Percentiles rank a stretch among this genome's conserved stretches.
Conservation (phyloP, 2,797 vertebrate genomes). For the Scomberomorus guttatus region DNA sequence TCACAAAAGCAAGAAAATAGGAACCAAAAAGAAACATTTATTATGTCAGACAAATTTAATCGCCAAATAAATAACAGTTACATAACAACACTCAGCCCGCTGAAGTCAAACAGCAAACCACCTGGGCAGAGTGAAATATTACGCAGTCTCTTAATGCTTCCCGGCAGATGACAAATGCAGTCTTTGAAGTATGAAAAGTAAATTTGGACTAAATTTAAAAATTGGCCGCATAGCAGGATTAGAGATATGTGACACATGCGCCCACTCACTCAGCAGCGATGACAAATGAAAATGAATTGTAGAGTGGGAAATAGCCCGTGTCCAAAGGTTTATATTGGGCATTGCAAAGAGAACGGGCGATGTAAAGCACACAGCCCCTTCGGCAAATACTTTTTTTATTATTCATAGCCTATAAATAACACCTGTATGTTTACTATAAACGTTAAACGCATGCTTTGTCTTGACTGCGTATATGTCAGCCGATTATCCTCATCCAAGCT, state of each 20-base stretch:
- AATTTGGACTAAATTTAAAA: conserved; percentile 42
- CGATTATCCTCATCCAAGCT: not conserved
- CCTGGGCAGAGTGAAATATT: conserved; percentile 45
- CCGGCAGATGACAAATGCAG: conserved; percentile 37
- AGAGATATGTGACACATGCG: conserved; percentile 57
- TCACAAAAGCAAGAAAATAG: not conserved
- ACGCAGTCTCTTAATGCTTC: conserved; percentile 35
- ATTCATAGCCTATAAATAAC: conserved; percentile 51
- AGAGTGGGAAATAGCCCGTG: conserved; percentile 65
- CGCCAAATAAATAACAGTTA: not conserved
- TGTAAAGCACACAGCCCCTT: conserved; percentile 28
- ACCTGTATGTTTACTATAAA: conserved; percentile 34
- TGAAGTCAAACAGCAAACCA: conserved; percentile 18
- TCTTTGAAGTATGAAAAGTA: conserved; percentile 47
- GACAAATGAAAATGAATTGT: conserved; percentile 68
- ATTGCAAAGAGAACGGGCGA: conserved; percentile 37
- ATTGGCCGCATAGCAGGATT: conserved; percentile 37
- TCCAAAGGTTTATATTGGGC: conserved; percentile 59
- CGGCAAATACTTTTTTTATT: conserved; percentile 26
- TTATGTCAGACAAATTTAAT: not conserved
- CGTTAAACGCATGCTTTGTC: conserved; percentile 8
- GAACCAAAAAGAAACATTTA: not conserved
- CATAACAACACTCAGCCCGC: not conserved
- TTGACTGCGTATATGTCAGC: conserved; percentile 6
- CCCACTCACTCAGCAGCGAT: conserved; percentile 52